These are phyloP conservation scores for Heterotilapia buettikoferi DNA, from an alignment of 2,113 vertebrate species.

Conservation along the genomic window DNA sequence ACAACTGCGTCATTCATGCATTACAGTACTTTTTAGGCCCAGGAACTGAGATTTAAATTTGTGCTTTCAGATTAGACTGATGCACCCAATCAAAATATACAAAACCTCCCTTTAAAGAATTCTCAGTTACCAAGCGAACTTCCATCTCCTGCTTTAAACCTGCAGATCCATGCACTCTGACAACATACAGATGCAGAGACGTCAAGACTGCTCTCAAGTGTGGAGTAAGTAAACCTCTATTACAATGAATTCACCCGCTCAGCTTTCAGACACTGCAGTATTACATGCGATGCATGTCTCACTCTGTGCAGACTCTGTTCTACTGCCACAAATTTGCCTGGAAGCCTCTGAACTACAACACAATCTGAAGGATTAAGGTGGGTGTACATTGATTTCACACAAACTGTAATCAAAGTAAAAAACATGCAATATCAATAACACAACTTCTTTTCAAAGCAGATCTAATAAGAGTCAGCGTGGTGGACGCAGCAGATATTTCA, in stretches of 20 bases:
- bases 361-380: neutral
- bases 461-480: neutral
- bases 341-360: slow-evolving; percentile 21
- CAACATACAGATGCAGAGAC: slow-evolving; percentile 72
- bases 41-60: neutral
- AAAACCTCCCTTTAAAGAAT: neutral
- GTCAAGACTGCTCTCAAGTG: slow-evolving; percentile 51
- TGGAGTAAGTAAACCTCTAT: slow-evolving; percentile 68
- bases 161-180: slow-evolving; percentile 68
- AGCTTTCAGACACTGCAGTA: neutral
- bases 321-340: slow-evolving; percentile 70
- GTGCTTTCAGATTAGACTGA: too few species aligned
- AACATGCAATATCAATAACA: neutral
- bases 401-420: neutral
- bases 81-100: too few species aligned
- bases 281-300: neutral
- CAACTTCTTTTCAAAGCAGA: neutral
- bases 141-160: neutral
- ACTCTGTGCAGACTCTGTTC: slow-evolving; percentile 51
- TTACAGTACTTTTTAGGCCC: neutral
- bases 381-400: neutral
- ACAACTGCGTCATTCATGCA: neutral
- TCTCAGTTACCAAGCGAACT: neutral
- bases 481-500: neutral
- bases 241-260: neutral